Evolutionary conservation across 2,797 vertebrate species (phyloP).

Genomic region (Tokudaia muenninki): DNA sequence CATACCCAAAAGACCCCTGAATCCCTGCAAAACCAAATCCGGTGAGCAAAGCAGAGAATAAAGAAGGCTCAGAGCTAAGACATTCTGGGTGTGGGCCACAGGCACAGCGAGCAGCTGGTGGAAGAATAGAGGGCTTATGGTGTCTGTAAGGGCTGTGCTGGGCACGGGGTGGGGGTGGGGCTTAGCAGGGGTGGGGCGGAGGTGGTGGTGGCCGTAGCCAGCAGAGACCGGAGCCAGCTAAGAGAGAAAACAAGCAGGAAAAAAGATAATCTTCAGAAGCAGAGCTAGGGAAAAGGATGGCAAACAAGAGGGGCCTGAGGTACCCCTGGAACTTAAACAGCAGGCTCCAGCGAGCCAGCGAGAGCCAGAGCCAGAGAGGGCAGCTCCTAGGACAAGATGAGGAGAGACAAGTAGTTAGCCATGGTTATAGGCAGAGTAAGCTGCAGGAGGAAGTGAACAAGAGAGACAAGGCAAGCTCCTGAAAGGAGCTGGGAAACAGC

Average conservation of each 20-base stretch:
- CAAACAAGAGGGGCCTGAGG: neutral
- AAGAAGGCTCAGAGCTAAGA: neutral
- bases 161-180: neutral
- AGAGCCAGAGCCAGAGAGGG: neutral
- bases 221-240: neutral
- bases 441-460: neutral
- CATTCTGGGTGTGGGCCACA: neutral
- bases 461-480: neutral
- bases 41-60: neutral
- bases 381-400: neutral
- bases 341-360: neutral
- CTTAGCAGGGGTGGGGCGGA: neutral
- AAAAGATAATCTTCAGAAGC: neutral
- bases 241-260: neutral
- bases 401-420: neutral
- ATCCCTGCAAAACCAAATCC: neutral
- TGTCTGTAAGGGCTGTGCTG: neutral
- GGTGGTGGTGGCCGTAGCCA: neutral
- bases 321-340: neutral
- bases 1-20: neutral
- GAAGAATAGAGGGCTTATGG: neutral
- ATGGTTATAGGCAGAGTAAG: neutral
- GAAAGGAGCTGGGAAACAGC: neutral
- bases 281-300: neutral
- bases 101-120: neutral